Percentiles rank a stretch among this genome's conserved stretches.
Evolutionary conservation across 2,113 vertebrate species (phyloP).

Genomic region (Grus americana): DNA sequence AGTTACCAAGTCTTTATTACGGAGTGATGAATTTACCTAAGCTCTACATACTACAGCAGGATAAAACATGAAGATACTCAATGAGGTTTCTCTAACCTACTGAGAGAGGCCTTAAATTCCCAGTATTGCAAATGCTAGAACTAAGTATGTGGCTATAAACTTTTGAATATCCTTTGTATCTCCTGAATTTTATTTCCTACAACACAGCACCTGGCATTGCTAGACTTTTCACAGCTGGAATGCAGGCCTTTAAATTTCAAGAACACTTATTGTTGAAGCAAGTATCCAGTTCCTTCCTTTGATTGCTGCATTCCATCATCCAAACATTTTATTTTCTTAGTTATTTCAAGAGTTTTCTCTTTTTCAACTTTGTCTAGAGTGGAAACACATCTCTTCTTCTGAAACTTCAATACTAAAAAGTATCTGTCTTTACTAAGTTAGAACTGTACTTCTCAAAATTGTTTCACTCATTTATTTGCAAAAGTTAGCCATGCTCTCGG

Average conservation of each 20-base stretch:
- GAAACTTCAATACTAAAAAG: not conserved
- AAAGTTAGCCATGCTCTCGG: not conserved
- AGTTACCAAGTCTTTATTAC: not conserved
- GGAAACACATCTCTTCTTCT: not conserved
- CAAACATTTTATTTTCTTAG: not conserved
- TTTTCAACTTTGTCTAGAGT: not conserved
- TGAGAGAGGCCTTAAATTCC: not conserved
- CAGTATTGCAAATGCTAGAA: not conserved
- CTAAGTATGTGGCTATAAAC: not conserved
- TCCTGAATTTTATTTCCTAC: not conserved
- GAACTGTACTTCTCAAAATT: not conserved
- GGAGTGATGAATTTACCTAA: not conserved
- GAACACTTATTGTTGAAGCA: not conserved
- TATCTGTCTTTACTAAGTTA: not conserved
- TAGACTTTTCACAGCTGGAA: not conserved
- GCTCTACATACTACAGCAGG: not conserved
- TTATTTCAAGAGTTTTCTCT: not conserved
- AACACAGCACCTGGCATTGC: not conserved
- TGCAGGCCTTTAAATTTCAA: not conserved
- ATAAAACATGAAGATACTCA: not conserved
- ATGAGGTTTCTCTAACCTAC: not conserved
- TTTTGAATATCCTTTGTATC: not conserved
- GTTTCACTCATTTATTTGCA: not conserved
- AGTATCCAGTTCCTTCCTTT: not conserved
- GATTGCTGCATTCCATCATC: not conserved